Percentiles rank a stretch among this genome's conserved stretches.
Conservation (phyloP, 1,140 invertebrate genomes). For the Apolygus lucorum region DNA sequence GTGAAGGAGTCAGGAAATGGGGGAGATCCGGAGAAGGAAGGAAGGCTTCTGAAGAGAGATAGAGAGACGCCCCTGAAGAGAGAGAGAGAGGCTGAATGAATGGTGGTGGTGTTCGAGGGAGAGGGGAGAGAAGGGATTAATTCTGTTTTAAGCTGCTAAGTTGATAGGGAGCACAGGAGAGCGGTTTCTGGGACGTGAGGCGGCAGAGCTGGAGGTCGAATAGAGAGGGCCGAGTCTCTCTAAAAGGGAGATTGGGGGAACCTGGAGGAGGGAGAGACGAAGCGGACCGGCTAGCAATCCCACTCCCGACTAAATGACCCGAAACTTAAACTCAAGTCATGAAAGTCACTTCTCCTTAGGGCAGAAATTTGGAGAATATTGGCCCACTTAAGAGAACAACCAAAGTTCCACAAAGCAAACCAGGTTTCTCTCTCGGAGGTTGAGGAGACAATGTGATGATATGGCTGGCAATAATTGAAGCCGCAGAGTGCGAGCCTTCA, state of each 20-base stretch:
- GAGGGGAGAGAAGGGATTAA: neutral
- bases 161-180: neutral
- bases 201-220: neutral
- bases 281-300: neutral
- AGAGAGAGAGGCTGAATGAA: no score
- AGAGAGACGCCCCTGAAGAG: no score
- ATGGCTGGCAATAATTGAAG: neutral
- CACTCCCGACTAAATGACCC: neutral
- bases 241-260: no score
- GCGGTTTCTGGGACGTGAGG: neutral
- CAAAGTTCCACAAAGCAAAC: neutral
- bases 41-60: no score
- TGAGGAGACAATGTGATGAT: neutral
- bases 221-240: neutral
- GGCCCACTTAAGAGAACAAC: neutral
- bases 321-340: slow-evolving; percentile 1
- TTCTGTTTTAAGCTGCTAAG: neutral
- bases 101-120: no score
- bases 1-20: no score
- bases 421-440: neutral
- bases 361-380: neutral
- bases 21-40: no score
- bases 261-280: neutral
- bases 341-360: neutral
- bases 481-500: no score